Evolutionary conservation across 2,888 invertebrate genomes (phyloP).

Genomic region (Scaptomyza reducta): DNA sequence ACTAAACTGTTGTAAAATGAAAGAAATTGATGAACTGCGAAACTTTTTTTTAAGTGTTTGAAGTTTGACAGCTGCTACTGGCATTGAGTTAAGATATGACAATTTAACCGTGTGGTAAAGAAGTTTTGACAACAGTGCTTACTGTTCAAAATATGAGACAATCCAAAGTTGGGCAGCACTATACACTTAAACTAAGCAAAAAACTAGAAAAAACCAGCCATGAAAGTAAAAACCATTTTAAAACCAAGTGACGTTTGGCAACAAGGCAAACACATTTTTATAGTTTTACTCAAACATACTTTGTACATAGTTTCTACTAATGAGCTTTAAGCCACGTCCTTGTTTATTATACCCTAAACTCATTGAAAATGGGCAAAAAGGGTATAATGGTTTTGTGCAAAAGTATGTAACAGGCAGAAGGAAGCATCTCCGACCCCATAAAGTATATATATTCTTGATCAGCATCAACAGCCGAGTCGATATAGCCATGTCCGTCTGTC

Average conservation of each 20-base stretch:
- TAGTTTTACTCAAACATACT: no score
- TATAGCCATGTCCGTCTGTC: no score
- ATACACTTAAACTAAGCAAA: no score
- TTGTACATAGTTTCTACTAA: slow-evolving; percentile 4
- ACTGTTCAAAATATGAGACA: slow-evolving; percentile 1
- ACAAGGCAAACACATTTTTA: neutral
- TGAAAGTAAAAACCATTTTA: no score
- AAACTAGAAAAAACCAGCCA: no score
- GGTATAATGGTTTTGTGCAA: no score
- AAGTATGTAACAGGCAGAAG: no score
- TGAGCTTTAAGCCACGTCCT: slow-evolving; percentile 20
- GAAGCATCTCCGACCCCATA: no score
- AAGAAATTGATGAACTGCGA: neutral
- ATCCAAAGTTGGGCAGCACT: neutral
- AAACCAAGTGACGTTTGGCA: neutral
- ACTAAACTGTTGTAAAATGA: slow-evolving; percentile 3
- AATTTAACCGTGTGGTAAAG: neutral
- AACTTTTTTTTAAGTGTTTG: neutral
- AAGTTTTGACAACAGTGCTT: slow-evolving; percentile 6
- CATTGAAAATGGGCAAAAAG: no score
- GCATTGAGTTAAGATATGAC: neutral
- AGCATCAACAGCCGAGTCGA: no score
- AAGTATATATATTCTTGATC: no score
- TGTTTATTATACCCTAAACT: no score
- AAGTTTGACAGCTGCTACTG: slow-evolving; percentile 17